Evolutionary conservation across 2,113 vertebrate genomes (phyloP).

Genomic region (Rhynchomys soricoides): DNA sequence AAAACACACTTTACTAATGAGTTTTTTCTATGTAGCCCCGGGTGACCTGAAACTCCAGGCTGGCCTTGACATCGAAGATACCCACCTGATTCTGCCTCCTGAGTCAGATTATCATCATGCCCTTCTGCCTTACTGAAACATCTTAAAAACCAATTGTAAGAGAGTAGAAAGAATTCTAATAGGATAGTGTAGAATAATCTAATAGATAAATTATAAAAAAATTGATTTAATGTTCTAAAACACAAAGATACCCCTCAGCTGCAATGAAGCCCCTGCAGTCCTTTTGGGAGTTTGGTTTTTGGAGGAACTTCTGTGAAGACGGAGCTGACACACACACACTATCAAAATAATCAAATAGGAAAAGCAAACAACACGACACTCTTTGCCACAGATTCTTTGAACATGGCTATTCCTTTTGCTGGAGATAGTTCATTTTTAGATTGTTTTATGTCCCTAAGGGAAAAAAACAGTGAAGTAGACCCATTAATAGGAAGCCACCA

Average conservation of each 20-base stretch:
- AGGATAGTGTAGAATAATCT: background rate
- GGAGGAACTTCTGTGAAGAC: conserved; percentile 48
- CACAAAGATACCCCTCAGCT: background rate
- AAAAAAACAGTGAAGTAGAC: conserved; percentile 45
- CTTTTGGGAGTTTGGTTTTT: conserved; percentile 13
- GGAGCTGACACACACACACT: conserved; percentile 3
- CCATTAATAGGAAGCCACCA: conserved; percentile 46
- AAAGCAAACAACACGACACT: background rate
- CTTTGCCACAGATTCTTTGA: conserved; percentile 34
- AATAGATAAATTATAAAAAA: conserved; percentile 10
- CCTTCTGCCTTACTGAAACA: background rate
- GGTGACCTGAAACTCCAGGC: background rate
- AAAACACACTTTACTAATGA: background rate
- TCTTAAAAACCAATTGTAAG: background rate
- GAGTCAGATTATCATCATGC: background rate
- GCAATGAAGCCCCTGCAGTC: background rate
- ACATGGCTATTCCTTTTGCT: conserved; percentile 32
- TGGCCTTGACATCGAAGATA: too few relatives aligned
- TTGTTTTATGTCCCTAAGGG: conserved; percentile 13
- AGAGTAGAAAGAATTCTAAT: conserved; percentile 23
- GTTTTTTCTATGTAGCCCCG: background rate
- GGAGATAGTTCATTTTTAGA: conserved; percentile 56
- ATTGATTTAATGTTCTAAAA: conserved; percentile 40
- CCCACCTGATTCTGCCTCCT: background rate
- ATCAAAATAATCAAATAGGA: conserved; percentile 48